These are phyloP conservation scores for Synchiropus splendidus DNA, from an alignment of 2,113 vertebrate genomes.

Conservation along the genomic window DNA sequence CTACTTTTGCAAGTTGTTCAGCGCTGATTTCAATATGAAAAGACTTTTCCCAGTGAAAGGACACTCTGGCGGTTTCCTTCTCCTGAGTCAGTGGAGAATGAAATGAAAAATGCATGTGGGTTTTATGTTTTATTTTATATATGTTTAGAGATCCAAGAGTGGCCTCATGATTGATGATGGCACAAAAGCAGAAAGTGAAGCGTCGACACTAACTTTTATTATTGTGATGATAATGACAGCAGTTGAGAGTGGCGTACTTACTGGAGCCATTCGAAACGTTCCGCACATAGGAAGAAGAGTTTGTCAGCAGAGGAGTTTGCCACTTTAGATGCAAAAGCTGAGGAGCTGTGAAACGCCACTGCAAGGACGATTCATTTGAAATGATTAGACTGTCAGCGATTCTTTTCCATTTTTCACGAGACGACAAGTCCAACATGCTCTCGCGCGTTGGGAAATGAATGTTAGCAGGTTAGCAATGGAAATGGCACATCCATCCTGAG, in stretches of 20 bases:
- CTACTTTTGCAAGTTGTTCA: too few species aligned
- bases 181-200: constrained; percentile 54
- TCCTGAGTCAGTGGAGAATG: constrained; percentile 66
- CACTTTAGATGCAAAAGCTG: too few species aligned
- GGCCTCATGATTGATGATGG: constrained; percentile 53
- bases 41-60: too few species aligned
- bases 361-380: constrained; percentile 3
- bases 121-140: constrained; percentile 21
- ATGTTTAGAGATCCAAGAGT: too few species aligned
- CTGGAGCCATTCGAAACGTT: constrained; percentile 36
- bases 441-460: not conserved
- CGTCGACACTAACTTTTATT: constrained; percentile 51
- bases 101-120: constrained; percentile 67
- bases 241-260: constrained; percentile 26
- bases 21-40: too few species aligned
- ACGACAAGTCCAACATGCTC: not conserved
- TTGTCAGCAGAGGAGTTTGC: constrained; percentile 24
- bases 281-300: constrained; percentile 24
- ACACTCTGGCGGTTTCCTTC: constrained; percentile 52
- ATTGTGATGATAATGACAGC: constrained; percentile 53
- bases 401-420: not conserved
- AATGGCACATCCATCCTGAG: too few species aligned
- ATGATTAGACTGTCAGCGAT: constrained; percentile 1
- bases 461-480: too few species aligned
- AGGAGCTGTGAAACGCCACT: too few species aligned